Percentiles rank a stretch among this genome's conserved stretches.
phyloP scores from a whole-genome alignment of 2,113 vertebrate species.

The Azemiops feae region DNA sequence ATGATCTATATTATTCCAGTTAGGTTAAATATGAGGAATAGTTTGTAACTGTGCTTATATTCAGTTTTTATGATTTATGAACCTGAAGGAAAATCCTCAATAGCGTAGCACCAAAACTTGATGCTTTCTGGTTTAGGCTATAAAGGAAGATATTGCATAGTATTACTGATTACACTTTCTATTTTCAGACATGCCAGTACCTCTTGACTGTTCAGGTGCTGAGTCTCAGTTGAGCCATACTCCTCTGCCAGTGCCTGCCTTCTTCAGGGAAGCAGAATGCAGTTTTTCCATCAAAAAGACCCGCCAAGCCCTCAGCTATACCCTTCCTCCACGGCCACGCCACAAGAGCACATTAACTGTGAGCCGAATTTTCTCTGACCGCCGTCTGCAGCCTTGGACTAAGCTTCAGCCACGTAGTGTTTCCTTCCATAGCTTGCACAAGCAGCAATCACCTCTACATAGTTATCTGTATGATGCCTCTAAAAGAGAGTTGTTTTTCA shows the following conservation, averaged over 20 bases:
- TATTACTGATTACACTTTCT: background rate
- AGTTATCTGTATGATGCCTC: slow-evolving; percentile 73
- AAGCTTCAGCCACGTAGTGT: slow-evolving; percentile 74
- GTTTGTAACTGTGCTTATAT: background rate
- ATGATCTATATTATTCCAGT: background rate
- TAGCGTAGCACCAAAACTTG: background rate
- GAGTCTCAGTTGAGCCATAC: slow-evolving; percentile 58
- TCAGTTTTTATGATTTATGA: background rate
- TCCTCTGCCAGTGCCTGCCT: slow-evolving; percentile 73
- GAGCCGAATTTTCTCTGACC: slow-evolving; percentile 78
- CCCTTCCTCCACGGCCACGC: slow-evolving; percentile 75
- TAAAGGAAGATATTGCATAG: background rate
- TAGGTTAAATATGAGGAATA: background rate
- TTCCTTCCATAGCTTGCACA: slow-evolving; percentile 66
- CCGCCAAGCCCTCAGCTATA: slow-evolving; percentile 67
- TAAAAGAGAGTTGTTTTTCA: slow-evolving; percentile 80
- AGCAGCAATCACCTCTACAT: slow-evolving; percentile 42
- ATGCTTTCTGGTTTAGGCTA: background rate
- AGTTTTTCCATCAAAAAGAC: slow-evolving; percentile 85
- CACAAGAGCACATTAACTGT: slow-evolving; percentile 76
- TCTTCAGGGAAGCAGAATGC: slow-evolving; percentile 81
- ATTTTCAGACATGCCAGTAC: slow-evolving; percentile 71
- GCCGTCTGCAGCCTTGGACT: slow-evolving; percentile 65
- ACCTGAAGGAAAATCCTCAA: background rate
- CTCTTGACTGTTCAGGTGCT: slow-evolving; percentile 64